These are phyloP conservation scores for Scolanthus callimorphus DNA, from an alignment of 92 coral and sea anemone genomes.

Conservation along the genomic window DNA sequence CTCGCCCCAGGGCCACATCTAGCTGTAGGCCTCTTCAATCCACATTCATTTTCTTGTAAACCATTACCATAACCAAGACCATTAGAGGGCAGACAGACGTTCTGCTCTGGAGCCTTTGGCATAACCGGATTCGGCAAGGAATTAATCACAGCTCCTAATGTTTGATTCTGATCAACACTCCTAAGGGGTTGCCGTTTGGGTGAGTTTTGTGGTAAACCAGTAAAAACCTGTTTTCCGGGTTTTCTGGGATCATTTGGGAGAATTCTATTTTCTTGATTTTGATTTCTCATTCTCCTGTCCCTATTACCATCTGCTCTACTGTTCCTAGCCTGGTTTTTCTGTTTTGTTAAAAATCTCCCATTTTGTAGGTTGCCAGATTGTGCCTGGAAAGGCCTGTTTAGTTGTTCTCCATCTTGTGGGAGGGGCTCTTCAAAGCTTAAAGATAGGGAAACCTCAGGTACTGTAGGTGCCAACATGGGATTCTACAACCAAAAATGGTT, in stretches of 20 bases:
- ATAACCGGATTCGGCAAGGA: no score
- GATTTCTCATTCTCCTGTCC: neutral
- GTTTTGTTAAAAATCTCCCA: neutral
- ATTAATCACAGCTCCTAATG: no score
- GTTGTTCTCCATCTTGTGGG: no score
- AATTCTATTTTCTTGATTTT: conserved; percentile 18
- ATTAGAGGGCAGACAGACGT: no score
- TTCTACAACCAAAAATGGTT: conserved; percentile 21
- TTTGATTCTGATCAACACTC: no score
- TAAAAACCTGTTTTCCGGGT: conserved; percentile 23
- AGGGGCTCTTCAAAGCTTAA: conserved; percentile 89
- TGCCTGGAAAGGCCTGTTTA: no score
- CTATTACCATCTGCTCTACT: neutral
- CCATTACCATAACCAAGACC: no score
- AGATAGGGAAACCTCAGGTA: conserved; percentile 77
- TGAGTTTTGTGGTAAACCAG: conserved; percentile 5
- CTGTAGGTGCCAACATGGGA: conserved; percentile 50
- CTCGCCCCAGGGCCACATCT: no score
- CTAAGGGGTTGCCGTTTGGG: conserved; percentile 65
- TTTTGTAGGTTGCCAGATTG: no score
- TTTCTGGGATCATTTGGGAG: conserved; percentile 5
- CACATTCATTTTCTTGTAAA: no score
- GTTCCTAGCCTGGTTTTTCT: neutral
- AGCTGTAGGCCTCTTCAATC: no score
- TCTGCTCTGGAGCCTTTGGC: no score